Percentiles rank a stretch among this genome's conserved stretches.
Conservation (phyloP, 2,888 invertebrate species). For the Dolichomitus sp. region DNA sequence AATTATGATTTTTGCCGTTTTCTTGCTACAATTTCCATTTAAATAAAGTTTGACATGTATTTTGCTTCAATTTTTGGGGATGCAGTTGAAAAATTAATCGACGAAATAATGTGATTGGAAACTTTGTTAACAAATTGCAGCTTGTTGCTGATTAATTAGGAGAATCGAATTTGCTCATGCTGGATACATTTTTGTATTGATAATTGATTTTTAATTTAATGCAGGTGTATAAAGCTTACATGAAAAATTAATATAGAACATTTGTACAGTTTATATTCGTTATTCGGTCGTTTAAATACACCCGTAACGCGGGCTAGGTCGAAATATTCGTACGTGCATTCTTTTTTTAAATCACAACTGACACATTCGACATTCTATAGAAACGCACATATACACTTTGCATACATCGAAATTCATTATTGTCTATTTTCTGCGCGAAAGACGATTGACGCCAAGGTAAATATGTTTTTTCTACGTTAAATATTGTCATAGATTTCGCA, state of each 20-base stretch:
- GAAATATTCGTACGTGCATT: conserved; percentile 19
- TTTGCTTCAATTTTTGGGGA: background rate
- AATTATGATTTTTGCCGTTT: background rate
- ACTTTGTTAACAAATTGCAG: background rate
- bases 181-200: background rate
- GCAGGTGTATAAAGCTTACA: conserved; percentile 41
- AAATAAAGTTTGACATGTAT: background rate
- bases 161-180: background rate
- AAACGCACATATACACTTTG: conserved; percentile 17
- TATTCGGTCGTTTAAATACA: conserved; percentile 24
- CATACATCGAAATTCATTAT: conserved; percentile 27
- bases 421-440: conserved; percentile 20
- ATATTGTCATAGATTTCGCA: conserved; percentile 29
- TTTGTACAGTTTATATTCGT: conserved; percentile 52
- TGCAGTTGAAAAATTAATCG: background rate
- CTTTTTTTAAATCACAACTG: conserved; percentile 36
- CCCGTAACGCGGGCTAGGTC: conserved; percentile 29
- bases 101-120: background rate
- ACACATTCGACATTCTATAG: conserved; percentile 27
- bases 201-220: conserved; percentile 29
- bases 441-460: conserved; percentile 34
- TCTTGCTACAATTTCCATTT: background rate
- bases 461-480: conserved; percentile 23
- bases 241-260: conserved; percentile 27
- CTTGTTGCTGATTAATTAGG: background rate